These are phyloP conservation scores for Allacma fusca DNA, from an alignment of 2,888 invertebrate genomes.

Conservation along the genomic window DNA sequence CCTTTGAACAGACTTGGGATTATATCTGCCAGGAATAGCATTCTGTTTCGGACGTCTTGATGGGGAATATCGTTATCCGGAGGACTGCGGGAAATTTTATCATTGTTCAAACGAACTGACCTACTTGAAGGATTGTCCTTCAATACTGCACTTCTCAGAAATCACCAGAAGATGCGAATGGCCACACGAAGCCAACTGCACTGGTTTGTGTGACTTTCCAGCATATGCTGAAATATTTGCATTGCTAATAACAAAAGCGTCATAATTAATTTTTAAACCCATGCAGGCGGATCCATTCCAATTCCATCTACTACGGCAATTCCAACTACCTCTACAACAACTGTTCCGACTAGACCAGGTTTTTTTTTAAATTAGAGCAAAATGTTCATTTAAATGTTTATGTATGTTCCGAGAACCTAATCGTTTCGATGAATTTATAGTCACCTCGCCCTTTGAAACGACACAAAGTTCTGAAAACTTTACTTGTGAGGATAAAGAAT, in stretches of 20 bases:
- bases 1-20: not conserved
- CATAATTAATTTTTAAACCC: too few relatives aligned
- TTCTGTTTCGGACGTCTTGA: not conserved
- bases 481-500: slow-evolving; percentile 38
- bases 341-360: too few relatives aligned
- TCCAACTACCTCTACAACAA: too few relatives aligned
- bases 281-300: too few relatives aligned
- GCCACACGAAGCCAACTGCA: slow-evolving; percentile 16
- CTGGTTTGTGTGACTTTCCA: slow-evolving; percentile 3
- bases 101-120: slow-evolving; percentile 34
- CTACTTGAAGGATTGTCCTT: slow-evolving; percentile 32
- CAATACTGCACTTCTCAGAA: not conserved
- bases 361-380: too few relatives aligned
- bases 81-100: slow-evolving; percentile 30
- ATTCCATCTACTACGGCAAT: too few relatives aligned
- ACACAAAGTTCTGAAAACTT: not conserved
- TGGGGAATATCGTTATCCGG: slow-evolving; percentile 28
- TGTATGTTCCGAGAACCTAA: too few relatives aligned
- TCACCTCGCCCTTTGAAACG: not conserved
- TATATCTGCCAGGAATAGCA: not conserved
- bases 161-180: not conserved
- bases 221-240: too few relatives aligned
- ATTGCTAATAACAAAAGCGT: too few relatives aligned
- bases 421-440: not conserved
- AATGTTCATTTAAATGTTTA: too few relatives aligned